These are phyloP conservation scores for Dunckerocampus dactyliophorus DNA, from an alignment of 2,113 vertebrate species.

Conservation along the genomic window DNA sequence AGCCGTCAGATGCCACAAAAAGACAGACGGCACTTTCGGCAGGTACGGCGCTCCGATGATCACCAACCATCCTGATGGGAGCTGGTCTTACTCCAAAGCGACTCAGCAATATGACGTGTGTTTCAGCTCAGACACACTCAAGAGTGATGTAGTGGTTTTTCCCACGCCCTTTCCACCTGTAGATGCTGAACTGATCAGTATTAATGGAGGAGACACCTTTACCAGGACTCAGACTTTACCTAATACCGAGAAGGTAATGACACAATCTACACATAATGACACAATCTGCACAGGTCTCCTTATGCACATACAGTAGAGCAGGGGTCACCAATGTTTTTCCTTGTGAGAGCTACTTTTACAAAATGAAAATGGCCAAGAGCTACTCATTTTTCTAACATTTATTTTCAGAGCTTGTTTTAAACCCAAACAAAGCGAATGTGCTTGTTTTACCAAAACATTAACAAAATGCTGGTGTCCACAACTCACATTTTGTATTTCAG, in stretches of 20 bases:
- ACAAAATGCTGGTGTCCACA: no score
- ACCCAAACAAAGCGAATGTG: no score
- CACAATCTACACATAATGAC: constrained; percentile 16
- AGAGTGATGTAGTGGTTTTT: constrained; percentile 65
- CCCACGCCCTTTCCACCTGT: constrained; percentile 42
- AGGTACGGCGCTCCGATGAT: constrained; percentile 54
- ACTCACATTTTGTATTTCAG: no score
- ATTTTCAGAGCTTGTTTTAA: no score
- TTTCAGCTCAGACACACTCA: constrained; percentile 67
- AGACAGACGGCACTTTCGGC: constrained; percentile 38
- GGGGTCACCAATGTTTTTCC: no score
- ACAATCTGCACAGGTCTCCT: background rate
- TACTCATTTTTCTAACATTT: no score
- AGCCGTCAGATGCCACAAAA: constrained; percentile 53
- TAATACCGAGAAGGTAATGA: constrained; percentile 51
- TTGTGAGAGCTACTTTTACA: no score
- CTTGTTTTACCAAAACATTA: no score
- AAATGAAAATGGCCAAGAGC: no score
- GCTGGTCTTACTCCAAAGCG: constrained; percentile 66
- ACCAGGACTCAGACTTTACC: constrained; percentile 62
- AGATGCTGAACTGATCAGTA: constrained; percentile 64
- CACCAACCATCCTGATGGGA: constrained; percentile 65
- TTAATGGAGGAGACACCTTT: constrained; percentile 58
- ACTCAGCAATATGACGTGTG: constrained; percentile 69
- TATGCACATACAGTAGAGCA: no score